A percentile compares a stretch with the other conserved stretches of the same genome.
Conservation (phyloP, 2,797 vertebrate species). For the Bradypodion pumilum region DNA sequence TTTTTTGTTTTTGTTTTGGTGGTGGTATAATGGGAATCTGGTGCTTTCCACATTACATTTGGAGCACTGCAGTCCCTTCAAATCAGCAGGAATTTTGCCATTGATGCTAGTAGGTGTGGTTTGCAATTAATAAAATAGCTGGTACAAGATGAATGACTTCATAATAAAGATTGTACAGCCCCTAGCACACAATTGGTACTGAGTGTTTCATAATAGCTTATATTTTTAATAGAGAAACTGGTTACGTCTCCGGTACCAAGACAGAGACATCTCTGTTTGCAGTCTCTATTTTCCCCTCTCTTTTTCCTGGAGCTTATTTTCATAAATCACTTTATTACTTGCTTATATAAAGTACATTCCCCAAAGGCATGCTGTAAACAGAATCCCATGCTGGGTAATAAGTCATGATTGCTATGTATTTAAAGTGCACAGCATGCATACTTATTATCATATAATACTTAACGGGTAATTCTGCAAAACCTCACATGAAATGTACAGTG, state of each 20-base stretch:
- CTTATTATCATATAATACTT: background rate
- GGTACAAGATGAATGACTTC: background rate
- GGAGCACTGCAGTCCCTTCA: background rate
- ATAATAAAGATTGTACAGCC: background rate
- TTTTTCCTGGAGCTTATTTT: background rate
- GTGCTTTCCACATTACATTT: background rate
- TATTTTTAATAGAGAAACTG: background rate
- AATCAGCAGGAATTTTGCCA: background rate
- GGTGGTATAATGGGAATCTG: background rate
- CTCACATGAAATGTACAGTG: background rate
- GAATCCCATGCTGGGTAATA: background rate
- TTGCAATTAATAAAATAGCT: background rate
- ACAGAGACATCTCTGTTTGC: background rate
- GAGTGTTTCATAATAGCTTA: background rate
- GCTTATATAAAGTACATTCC: background rate
- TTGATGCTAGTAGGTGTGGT: background rate
- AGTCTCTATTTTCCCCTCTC: background rate
- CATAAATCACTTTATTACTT: background rate
- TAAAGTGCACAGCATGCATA: background rate
- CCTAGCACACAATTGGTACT: background rate
- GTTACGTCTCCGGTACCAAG: background rate
- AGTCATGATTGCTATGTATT: constrained; percentile 9
- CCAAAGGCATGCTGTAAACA: constrained; percentile 11
- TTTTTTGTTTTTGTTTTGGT: too few relatives aligned
- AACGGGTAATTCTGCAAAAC: background rate